Evolutionary conservation across 2,888 invertebrate species (phyloP).

Genomic region (Syrphus vitripennis): DNA sequence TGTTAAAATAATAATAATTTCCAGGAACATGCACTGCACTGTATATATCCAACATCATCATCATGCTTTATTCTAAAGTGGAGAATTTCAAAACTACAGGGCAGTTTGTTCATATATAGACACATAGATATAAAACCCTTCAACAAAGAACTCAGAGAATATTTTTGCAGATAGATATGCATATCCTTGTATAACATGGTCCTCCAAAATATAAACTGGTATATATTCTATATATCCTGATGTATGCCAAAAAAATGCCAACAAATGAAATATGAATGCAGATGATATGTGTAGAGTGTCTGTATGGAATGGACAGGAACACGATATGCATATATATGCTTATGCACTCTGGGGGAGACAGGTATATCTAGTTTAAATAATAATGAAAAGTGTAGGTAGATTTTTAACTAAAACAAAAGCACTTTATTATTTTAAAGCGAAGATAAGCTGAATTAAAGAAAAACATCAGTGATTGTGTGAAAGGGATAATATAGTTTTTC

Average conservation of each 20-base stretch:
- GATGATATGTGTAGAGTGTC: conserved; percentile 57
- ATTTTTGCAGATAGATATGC: not conserved
- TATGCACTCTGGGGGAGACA: conserved; percentile 23
- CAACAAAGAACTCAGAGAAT: not conserved
- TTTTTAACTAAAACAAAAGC: not conserved
- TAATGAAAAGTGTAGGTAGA: not conserved
- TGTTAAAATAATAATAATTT: conserved; percentile 67
- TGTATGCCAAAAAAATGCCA: conserved; percentile 52
- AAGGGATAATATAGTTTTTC: too few species aligned
- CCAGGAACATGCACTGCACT: conserved; percentile 38
- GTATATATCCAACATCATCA: too few species aligned
- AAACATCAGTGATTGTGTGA: not conserved
- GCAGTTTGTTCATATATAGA: not conserved
- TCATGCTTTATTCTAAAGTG: not conserved
- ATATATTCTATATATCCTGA: not conserved
- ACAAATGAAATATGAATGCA: conserved; percentile 58
- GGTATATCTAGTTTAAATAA: conserved; percentile 34
- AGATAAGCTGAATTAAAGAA: not conserved
- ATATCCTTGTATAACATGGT: conserved; percentile 46
- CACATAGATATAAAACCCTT: too few species aligned
- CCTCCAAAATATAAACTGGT: not conserved
- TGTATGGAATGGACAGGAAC: conserved; percentile 48
- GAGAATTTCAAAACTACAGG: not conserved
- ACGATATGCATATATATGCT: too few species aligned
- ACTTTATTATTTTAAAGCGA: not conserved